Conservation (phyloP, 2,113 vertebrate species). For the Periophthalmus modestus region DNA sequence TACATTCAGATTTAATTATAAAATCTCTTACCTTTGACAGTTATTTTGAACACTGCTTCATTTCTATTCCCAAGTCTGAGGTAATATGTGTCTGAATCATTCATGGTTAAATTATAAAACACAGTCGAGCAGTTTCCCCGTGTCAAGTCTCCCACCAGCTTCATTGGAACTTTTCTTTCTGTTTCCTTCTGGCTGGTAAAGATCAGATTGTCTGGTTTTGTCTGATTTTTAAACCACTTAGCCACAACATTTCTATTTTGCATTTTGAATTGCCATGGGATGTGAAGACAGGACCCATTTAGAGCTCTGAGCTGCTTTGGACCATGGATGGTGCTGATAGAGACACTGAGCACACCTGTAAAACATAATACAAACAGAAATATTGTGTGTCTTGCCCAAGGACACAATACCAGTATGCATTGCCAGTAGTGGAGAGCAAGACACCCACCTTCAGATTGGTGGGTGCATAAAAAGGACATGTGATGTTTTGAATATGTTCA, state of each 20-base stretch:
- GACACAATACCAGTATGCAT: neutral
- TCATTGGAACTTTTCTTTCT: neutral
- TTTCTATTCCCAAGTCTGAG: neutral
- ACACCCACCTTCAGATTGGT: neutral
- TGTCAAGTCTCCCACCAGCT: slow-evolving; percentile 40
- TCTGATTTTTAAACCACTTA: neutral
- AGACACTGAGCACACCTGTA: neutral
- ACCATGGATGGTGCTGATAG: neutral
- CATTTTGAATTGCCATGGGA: slow-evolving; percentile 45
- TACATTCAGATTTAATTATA: too few species aligned
- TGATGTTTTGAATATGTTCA: too few species aligned
- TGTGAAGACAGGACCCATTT: slow-evolving; percentile 48
- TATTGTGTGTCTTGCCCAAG: neutral
- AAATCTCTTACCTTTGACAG: slow-evolving; percentile 31
- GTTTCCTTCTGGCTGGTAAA: neutral
- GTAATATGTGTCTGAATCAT: slow-evolving; percentile 22
- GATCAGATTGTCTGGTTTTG: slow-evolving; percentile 1
- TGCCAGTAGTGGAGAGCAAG: neutral
- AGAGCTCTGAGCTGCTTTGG: slow-evolving; percentile 37
- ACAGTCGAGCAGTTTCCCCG: slow-evolving; percentile 55
- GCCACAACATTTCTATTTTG: rapidly evolving
- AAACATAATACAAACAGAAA: neutral
- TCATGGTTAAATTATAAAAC: slow-evolving; percentile 16
- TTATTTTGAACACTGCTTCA: slow-evolving; percentile 33
- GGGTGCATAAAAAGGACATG: neutral